Percentiles rank a stretch among this genome's conserved stretches.
phyloP scores from a whole-genome alignment of 2,113 vertebrate species.

The Bubo bubo region DNA sequence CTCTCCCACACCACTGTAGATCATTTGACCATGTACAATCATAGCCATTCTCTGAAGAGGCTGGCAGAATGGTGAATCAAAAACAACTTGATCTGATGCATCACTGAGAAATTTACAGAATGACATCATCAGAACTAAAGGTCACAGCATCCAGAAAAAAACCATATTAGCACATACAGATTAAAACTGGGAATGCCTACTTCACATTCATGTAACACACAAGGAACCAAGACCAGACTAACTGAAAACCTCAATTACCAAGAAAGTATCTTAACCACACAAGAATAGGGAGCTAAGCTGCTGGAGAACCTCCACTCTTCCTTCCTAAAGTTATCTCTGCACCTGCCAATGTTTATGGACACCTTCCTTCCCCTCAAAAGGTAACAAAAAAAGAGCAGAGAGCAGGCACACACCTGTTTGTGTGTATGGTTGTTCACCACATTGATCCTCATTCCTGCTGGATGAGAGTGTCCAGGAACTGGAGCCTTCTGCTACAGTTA shows the following conservation, averaged over 20 bases:
- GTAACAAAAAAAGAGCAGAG: not conserved
- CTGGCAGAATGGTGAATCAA: not conserved
- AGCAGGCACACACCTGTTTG: constrained; percentile 72
- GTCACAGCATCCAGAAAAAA: not conserved
- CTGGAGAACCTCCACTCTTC: not conserved
- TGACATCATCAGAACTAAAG: not conserved
- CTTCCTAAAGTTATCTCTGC: not conserved
- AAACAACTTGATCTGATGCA: not conserved
- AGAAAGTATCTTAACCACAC: accelerated
- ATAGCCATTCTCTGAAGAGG: not conserved
- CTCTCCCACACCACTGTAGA: not conserved
- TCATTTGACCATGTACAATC: not conserved
- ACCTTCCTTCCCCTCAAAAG: not conserved
- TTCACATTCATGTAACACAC: not conserved
- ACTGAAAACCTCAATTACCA: not conserved
- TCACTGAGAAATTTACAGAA: not conserved
- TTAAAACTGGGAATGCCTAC: not conserved
- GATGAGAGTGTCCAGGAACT: constrained; percentile 67
- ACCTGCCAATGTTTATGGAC: not conserved
- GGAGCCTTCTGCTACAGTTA: constrained; percentile 75
- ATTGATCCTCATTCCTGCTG: constrained; percentile 83
- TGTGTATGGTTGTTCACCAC: constrained; percentile 80
- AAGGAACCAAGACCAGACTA: not conserved
- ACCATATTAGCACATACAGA: not conserved
- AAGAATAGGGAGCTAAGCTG: not conserved